Percentiles rank a stretch among this genome's conserved stretches.
phyloP scores from a whole-genome alignment of 2,113 vertebrate species.

The Thamnaconus septentrionalis region DNA sequence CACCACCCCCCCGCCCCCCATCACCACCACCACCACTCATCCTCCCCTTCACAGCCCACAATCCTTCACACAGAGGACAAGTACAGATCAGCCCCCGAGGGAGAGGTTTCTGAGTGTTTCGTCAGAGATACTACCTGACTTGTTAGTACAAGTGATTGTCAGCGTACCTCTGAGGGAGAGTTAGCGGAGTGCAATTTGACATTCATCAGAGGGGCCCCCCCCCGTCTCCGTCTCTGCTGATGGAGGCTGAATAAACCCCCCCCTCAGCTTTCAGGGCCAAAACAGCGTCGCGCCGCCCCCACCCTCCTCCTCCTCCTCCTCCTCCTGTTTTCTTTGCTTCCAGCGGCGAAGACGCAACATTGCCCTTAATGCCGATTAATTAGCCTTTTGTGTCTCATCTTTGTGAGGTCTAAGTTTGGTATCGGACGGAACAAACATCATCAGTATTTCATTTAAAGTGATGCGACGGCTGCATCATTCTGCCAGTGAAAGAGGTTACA shows the following conservation, averaged over 20 bases:
- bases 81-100: slow-evolving; percentile 60
- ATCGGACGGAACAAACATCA: slow-evolving; percentile 15
- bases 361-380: slow-evolving; percentile 37
- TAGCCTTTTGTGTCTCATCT: slow-evolving; percentile 29
- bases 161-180: slow-evolving; percentile 13
- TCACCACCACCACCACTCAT: no score
- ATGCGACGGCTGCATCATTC: background rate
- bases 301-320: no score
- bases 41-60: slow-evolving; percentile 45
- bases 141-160: slow-evolving; percentile 74
- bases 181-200: slow-evolving; percentile 42
- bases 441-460: slow-evolving; percentile 18
- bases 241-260: slow-evolving; percentile 50
- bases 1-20: no score
- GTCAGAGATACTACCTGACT: slow-evolving; percentile 73
- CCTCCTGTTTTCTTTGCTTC: slow-evolving; percentile 22
- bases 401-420: slow-evolving; percentile 4
- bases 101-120: slow-evolving; percentile 68
- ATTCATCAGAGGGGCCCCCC: slow-evolving; percentile 41
- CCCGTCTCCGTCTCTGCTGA: slow-evolving; percentile 49
- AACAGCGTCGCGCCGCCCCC: slow-evolving; percentile 3
- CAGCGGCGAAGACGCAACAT: slow-evolving; percentile 37
- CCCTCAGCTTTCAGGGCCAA: slow-evolving; percentile 28
- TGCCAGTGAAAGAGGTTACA: background rate
- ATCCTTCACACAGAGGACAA: slow-evolving; percentile 65